A percentile compares a stretch with the other conserved stretches of the same genome.
These are phyloP conservation scores for Drosophila dives DNA, from an alignment of 2,888 invertebrate species.

Conservation along the genomic window DNA sequence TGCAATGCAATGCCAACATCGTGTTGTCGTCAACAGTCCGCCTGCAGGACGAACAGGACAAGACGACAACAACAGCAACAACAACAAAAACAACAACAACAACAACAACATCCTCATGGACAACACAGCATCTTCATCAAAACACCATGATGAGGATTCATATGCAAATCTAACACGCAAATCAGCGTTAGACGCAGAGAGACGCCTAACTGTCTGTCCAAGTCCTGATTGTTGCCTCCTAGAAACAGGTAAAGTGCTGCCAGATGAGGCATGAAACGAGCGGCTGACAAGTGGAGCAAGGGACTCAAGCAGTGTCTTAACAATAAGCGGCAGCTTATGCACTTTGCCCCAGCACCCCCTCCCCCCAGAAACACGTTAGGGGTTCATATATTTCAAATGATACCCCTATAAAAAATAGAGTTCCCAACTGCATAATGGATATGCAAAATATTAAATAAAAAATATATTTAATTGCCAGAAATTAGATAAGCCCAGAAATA, in stretches of 20 bases:
- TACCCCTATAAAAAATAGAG: neutral
- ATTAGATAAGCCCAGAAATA: conserved; percentile 3
- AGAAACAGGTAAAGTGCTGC: conserved; percentile 25
- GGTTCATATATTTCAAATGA: neutral
- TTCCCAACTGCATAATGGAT: neutral
- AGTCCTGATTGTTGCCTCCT: conserved; percentile 5
- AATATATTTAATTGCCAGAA: conserved; percentile 22
- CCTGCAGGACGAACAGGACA: conserved; percentile 18
- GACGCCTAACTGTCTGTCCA: conserved; percentile 12
- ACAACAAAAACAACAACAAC: conserved; percentile 14
- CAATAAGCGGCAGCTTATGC: conserved; percentile 44
- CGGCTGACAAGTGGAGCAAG: conserved; percentile 27
- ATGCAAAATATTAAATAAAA: conserved; percentile 6
- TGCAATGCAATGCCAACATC: conserved; percentile 48
- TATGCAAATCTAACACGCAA: conserved; percentile 70
- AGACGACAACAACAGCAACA: conserved; percentile 16
- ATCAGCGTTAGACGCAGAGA: conserved; percentile 57
- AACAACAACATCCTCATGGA: conserved; percentile 23
- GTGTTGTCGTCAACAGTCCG: conserved; percentile 57
- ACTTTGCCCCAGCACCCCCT: conserved; percentile 1
- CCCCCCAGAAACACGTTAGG: neutral
- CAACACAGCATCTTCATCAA: conserved; percentile 46
- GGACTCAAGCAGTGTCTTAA: conserved; percentile 47
- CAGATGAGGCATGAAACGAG: conserved; percentile 39
- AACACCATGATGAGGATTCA: conserved; percentile 69